Conservation (phyloP, 2,113 vertebrate genomes). For the Zosterops borbonicus region DNA sequence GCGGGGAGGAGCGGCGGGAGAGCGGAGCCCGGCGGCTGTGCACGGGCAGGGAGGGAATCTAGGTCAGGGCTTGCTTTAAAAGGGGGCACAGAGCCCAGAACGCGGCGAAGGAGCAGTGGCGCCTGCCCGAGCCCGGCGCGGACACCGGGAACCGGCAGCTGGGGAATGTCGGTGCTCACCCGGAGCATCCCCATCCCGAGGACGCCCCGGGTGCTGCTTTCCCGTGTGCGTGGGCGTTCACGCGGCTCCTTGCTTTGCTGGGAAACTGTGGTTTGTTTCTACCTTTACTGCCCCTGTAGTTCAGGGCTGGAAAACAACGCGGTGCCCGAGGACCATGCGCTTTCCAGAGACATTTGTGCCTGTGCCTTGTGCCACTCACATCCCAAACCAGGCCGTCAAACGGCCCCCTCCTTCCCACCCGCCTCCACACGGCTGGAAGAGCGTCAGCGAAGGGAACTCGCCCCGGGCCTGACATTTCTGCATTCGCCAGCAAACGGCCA, state of each 20-base stretch:
- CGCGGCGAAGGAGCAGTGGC: neutral
- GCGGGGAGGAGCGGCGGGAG: neutral
- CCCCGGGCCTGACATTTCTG: conserved; percentile 23
- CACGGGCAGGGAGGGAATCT: conserved; percentile 33
- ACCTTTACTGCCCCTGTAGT: too few species aligned
- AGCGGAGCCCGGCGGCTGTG: neutral
- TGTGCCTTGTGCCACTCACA: neutral
- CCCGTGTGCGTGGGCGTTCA: neutral
- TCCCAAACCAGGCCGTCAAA: accelerated
- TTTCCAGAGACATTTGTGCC: neutral
- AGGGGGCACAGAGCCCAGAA: conserved; percentile 44
- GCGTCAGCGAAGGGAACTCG: neutral
- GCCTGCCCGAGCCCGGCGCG: neutral
- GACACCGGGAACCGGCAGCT: accelerated
- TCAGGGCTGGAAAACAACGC: neutral
- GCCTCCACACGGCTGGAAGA: neutral
- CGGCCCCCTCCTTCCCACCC: neutral
- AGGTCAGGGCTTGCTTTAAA: conserved; percentile 49
- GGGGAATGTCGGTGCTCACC: neutral
- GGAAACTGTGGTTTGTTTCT: neutral
- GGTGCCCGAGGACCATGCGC: accelerated
- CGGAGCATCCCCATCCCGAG: neutral
- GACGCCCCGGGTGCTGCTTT: neutral
- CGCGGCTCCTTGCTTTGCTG: neutral
- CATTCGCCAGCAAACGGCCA: neutral